Base-by-base conservation (phyloP, 2,113 vertebrate species). In the Syngnathus floridae region DNA sequence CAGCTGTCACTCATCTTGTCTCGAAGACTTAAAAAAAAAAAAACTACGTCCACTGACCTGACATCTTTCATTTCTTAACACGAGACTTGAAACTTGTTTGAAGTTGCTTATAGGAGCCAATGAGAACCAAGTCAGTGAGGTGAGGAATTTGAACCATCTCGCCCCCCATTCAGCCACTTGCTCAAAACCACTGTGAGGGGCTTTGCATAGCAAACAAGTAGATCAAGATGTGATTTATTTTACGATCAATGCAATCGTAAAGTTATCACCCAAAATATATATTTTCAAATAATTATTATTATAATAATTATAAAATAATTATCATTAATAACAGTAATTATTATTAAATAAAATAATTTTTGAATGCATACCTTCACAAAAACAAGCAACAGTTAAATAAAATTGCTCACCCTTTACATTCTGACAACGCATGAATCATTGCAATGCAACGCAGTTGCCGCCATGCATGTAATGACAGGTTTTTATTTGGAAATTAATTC, bases 401-500 rank as follows among this genome's bases (percentile, higher is more conserved):
- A 81, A 86, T 79, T 63, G 78, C 70, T 66, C 67, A 4, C 56
- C 57, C 66, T 21, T 77, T 70, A 71, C 68, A 4, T 79, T 74
- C 69, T 79, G 83, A 84, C 83, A 81, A 55, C 74, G 65, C 78
- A 86, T 78, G 77, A 79, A 86, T 79, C 77, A 79, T 79, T 62
- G 72, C 69, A 45, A 60, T 61, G 64, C 71, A 73, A 77, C 72
- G 78, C 60, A 73, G 77, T 73, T 75, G 79, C 70, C 69, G 64
- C 79, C 82, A 82, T 83, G 86, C 88, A 83, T 85, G 80, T 83
- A 86, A 88, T 82, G 77, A 77, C 72, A 73, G 82, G 67, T 82
- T 88, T 88, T 89, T 86, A 88, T 90, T 88, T 84, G 81, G 84
- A 86, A 86, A 90, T 87, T 78, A 90, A 90, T 89, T 86, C 82